Base-by-base conservation (phyloP, 2,113 vertebrate species). In the Sardina pilchardus region DNA sequence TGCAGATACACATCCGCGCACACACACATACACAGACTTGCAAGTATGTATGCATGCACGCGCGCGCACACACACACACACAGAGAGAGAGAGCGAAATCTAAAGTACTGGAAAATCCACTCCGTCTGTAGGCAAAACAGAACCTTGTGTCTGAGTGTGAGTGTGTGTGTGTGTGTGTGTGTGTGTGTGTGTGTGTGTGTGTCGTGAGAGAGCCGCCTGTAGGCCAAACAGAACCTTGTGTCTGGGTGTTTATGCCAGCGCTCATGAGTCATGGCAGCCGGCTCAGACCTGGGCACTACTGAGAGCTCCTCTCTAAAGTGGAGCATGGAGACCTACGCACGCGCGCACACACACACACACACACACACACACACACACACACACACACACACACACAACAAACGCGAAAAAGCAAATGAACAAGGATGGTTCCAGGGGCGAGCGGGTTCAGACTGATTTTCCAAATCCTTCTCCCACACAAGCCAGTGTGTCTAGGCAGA, bases 281-380 rank as follows among this genome's bases (percentile, higher is more conserved):
- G 26, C 71, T 78, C 71, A 78, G 30, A 78, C 63, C 4, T 16
- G 16, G 16, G 19, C 71, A 17, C 30, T 39, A 19, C 71, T 14
- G 34, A 36, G 71, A 78, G 71, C 71, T 34, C 71, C 36, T 10
- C 34, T 78, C 30, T 78, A 36, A 78, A 78, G 71, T 78, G 71
- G 71, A 78, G 71, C n/a, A 71, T 16, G 19, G 21, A 24, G 19
- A 78, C 71, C 71, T 2, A 75, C 71, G 16, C 14, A 75, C 71
- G 36, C 71, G 36, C 63, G 34, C 63, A 71, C 63, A 71, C 63
- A 71, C 63, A 63, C 63, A 71, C 26, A 71, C 63, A 71, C 63
- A 71, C 63, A 71, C 63, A 26, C 63, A 71, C 56, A 63, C 56
- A 63, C 56, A 63, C 56, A 63, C 56, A 63, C 56, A 63, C 56